A percentile compares a stretch with the other conserved stretches of the same genome.
Evolutionary conservation across 2,888 invertebrate genomes (phyloP).

Genomic region (Axea sp.): DNA sequence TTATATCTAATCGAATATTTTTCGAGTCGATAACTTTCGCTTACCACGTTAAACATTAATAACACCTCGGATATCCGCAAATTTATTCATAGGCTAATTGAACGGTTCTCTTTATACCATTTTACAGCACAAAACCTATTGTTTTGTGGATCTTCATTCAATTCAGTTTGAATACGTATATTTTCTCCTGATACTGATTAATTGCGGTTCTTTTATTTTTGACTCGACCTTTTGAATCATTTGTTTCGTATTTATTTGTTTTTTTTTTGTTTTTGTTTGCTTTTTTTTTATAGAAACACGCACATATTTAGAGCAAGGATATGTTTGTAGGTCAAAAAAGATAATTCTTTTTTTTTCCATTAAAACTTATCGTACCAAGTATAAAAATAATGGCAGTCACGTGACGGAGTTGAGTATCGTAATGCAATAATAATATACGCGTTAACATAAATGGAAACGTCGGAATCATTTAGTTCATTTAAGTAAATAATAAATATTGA

Average conservation of each 20-base stretch:
- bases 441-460: constrained; percentile 7
- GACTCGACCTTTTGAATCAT: constrained; percentile 1
- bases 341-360: too few species aligned
- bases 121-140: constrained; percentile 2
- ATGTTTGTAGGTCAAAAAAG: too few species aligned
- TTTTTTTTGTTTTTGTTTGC: too few species aligned
- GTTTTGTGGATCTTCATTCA: constrained; percentile 20
- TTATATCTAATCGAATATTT: too few species aligned
- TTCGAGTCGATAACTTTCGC: too few species aligned
- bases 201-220: constrained; percentile 23
- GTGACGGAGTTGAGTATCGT: too few species aligned
- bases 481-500: constrained; percentile 56
- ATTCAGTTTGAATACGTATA: constrained; percentile 4
- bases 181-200: constrained; percentile 26
- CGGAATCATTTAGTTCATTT: constrained; percentile 38
- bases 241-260: too few species aligned
- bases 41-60: constrained; percentile 27
- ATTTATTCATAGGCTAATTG: constrained; percentile 24
- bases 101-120: constrained; percentile 15
- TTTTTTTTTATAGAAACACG: too few species aligned
- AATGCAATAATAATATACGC: constrained; percentile 30
- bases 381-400: too few species aligned
- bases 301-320: too few species aligned
- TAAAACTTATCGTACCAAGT: too few species aligned
- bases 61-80: constrained; percentile 9